These are phyloP conservation scores for Ricordea florida DNA, from an alignment of 92 coral and sea anemone species.

Conservation along the genomic window DNA sequence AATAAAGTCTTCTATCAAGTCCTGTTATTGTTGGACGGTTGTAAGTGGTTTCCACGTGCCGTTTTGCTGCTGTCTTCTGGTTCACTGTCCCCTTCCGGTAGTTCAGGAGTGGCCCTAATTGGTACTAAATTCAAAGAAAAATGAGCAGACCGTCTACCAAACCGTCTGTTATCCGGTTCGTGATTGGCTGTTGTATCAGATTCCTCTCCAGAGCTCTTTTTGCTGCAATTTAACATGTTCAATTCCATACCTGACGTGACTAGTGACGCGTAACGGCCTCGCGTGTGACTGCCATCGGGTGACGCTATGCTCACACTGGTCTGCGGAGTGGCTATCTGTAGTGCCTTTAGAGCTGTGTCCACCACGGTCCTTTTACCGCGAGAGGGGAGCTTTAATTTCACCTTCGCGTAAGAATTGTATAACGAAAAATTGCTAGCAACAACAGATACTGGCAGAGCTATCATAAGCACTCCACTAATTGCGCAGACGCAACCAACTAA, in stretches of 20 bases:
- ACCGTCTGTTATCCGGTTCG: constrained; percentile 64
- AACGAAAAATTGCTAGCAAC: constrained; percentile 96
- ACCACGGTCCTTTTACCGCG: constrained; percentile 83
- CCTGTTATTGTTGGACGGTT: not conserved
- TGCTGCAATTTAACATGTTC: constrained; percentile 47
- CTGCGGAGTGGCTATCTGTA: constrained; percentile 86
- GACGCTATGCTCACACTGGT: constrained; percentile 68
- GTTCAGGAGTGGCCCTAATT: constrained; percentile 83
- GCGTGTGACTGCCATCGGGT: constrained; percentile 61
- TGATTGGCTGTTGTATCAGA: constrained; percentile 41
- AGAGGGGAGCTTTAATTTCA: constrained; percentile 89
- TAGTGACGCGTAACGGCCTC: constrained; percentile 79
- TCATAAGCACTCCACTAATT: constrained; percentile 95
- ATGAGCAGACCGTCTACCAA: constrained; percentile 71
- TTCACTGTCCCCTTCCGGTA: constrained; percentile 81
- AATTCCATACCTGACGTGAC: constrained; percentile 72
- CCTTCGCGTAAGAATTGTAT: constrained; percentile 98
- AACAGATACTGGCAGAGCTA: constrained; percentile 99
- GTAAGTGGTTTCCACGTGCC: not conserved
- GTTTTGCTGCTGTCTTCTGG: constrained; percentile 22
- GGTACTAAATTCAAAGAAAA: constrained; percentile 63
- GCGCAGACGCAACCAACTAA: constrained; percentile 94
- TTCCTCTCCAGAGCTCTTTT: constrained; percentile 51
- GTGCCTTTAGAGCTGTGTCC: constrained; percentile 84
- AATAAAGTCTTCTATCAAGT: not conserved